phyloP scores from a whole-genome alignment of 2,113 vertebrate genomes.

The Sceloporus tristichus region DNA sequence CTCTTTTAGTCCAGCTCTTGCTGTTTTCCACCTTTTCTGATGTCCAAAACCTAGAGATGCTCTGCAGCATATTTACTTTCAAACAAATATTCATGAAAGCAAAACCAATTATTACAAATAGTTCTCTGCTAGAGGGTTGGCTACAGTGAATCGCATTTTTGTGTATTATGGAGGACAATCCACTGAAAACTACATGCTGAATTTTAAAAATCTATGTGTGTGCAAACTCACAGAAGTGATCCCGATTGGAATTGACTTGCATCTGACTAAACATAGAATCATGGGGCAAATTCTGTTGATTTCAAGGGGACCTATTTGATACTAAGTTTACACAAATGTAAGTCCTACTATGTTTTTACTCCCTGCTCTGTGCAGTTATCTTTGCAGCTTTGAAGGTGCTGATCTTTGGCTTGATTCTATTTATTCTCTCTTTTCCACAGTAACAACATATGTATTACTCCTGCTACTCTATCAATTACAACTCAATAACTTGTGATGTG shows the following conservation, averaged over 20 bases:
- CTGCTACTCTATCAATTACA: constrained; percentile 30
- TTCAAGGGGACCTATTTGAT: background rate
- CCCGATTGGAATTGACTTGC: background rate
- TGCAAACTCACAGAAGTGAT: background rate
- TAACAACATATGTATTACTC: background rate
- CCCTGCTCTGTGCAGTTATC: background rate
- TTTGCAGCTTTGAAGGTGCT: constrained; percentile 2
- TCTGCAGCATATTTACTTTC: constrained; percentile 6
- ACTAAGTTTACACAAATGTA: background rate
- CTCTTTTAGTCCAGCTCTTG: constrained; percentile 80
- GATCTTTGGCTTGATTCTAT: background rate
- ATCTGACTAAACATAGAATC: background rate
- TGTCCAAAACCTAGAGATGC: background rate
- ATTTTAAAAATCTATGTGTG: background rate
- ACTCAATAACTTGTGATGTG: constrained; percentile 1
- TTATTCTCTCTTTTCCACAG: background rate
- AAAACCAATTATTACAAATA: constrained; percentile 16
- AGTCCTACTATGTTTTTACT: background rate
- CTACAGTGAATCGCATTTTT: background rate
- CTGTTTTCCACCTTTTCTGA: constrained; percentile 57
- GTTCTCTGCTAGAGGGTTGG: rapidly evolving
- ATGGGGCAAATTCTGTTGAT: background rate
- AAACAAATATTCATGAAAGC: constrained; percentile 17
- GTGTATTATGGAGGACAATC: background rate
- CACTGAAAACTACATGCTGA: background rate